Evolutionary conservation across 2,797 vertebrate species (phyloP).

Genomic region (Eurystomus glaucurus): DNA sequence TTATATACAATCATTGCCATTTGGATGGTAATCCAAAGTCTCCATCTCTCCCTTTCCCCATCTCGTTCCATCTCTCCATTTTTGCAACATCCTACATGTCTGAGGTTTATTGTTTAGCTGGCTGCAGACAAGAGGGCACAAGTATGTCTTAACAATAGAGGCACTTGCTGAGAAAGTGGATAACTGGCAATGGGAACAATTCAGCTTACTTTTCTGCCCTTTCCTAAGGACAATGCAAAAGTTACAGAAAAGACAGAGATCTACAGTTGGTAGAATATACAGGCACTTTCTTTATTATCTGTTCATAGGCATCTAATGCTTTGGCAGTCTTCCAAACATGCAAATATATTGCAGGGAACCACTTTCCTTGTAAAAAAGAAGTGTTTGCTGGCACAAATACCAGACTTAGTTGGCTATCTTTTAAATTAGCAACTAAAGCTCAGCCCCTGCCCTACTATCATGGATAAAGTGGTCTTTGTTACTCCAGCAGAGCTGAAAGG

Average conservation of each 20-base stretch:
- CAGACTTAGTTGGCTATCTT: slow-evolving; percentile 2
- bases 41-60: background rate
- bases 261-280: background rate
- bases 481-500: slow-evolving; percentile 24
- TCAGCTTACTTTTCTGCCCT: background rate
- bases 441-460: background rate
- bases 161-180: slow-evolving; percentile 20
- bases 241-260: slow-evolving; percentile 27
- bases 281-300: slow-evolving; percentile 23
- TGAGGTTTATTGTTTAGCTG: background rate
- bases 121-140: background rate
- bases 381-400: slow-evolving; percentile 34
- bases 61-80: background rate
- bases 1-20: background rate
- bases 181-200: background rate
- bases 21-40: background rate
- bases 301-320: slow-evolving; percentile 25
- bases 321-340: slow-evolving; percentile 44
- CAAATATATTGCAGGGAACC: slow-evolving; percentile 37
- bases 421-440: slow-evolving; percentile 23
- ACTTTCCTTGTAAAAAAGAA: slow-evolving; percentile 34
- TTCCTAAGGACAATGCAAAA: background rate
- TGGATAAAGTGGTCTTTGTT: slow-evolving; percentile 53
- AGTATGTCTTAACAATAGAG: background rate
- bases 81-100: background rate